Base-by-base conservation (phyloP, 2,113 vertebrate species). In the Australoheros scitulus region DNA sequence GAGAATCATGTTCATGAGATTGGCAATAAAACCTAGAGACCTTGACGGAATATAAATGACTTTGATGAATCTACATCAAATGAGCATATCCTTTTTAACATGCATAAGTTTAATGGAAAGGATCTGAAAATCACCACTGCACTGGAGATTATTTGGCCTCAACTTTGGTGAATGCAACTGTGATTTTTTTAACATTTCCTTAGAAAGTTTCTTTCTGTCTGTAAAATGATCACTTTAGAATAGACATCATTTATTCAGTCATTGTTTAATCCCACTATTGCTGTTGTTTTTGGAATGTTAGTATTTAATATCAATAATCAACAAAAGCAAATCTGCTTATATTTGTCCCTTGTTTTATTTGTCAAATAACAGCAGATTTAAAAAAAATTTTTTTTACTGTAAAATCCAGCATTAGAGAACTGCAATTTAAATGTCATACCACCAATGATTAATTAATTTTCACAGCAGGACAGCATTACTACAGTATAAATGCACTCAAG, bases 1-100 rank as follows among this genome's bases (percentile, higher is more conserved):
- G 78, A 86, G 64, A 74, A 83, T 59, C 79, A 41, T 14, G 84
- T 93, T 92, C 88, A 87, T 80, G 84, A 92, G 93, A 93, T 90
- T 88, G 82, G 79, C 83, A 75, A 88, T 94, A 88, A 93, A 92
- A 87, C 77, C 56, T 61, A 79, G 61, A 65, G 58, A 76, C 77
- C 78, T 89, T 18, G 70, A 47, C 65, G 74, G 84, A 92, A 91
- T 91, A 83, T 52, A 78, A 88, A 91, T 84, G 43, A 79, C 85
- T 85, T 60, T 81, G 76, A 86, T 80, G 18, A 89, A 90, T 89
- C 29, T 68, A 29, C 59, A 85, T 82, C 76, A 82, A 77, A 86
- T 52, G 61, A 84, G 47, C 87, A 77, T 76, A 77, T 85, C 91
- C 76, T 77, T 63, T 83, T 83, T 82, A 90, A 86, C 72, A 64